These are phyloP conservation scores for Eulemur macaco DNA, from an alignment of 2,113 vertebrate genomes.

Conservation along the genomic window DNA sequence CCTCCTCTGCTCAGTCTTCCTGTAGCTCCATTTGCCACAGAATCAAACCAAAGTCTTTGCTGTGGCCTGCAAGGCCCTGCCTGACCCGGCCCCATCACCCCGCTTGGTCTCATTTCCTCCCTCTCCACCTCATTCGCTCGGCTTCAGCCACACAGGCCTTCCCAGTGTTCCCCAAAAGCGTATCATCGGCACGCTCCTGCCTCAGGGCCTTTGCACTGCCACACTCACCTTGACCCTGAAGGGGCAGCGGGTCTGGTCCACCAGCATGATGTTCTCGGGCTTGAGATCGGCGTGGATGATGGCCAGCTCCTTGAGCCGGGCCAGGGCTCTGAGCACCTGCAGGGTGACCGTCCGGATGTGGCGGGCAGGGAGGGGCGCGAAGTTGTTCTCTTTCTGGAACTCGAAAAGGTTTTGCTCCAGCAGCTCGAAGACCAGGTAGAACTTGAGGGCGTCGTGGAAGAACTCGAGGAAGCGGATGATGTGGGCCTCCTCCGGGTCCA, in stretches of 20 bases:
- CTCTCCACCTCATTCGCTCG: neutral
- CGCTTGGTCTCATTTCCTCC: neutral
- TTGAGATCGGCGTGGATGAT: conserved; percentile 88
- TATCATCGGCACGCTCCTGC: neutral
- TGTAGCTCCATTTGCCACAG: neutral
- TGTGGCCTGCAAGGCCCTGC: neutral
- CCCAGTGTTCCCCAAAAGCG: neutral
- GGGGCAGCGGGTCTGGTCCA: conserved; percentile 83
- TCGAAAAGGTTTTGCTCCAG: conserved; percentile 87
- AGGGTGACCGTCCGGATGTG: conserved; percentile 85
- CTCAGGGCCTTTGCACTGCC: neutral
- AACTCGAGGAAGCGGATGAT: conserved; percentile 84
- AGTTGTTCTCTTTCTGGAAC: conserved; percentile 86
- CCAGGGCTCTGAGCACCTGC: conserved; percentile 83
- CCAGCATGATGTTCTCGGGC: conserved; percentile 88
- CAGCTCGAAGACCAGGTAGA: conserved; percentile 87
- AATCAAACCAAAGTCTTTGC: neutral
- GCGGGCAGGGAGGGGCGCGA: conserved; percentile 76
- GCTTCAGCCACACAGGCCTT: neutral
- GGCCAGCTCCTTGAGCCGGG: conserved; percentile 85
- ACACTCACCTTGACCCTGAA: conserved; percentile 84
- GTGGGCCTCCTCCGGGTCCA: conserved; percentile 78
- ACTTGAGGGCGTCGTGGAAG: conserved; percentile 78
- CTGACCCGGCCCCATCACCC: accelerated
- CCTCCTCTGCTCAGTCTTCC: neutral